Evolutionary conservation across 2,113 vertebrate genomes (phyloP), one percentile per base, ranked within the genome.

Genomic region (Typhlomys cinereus): DNA sequence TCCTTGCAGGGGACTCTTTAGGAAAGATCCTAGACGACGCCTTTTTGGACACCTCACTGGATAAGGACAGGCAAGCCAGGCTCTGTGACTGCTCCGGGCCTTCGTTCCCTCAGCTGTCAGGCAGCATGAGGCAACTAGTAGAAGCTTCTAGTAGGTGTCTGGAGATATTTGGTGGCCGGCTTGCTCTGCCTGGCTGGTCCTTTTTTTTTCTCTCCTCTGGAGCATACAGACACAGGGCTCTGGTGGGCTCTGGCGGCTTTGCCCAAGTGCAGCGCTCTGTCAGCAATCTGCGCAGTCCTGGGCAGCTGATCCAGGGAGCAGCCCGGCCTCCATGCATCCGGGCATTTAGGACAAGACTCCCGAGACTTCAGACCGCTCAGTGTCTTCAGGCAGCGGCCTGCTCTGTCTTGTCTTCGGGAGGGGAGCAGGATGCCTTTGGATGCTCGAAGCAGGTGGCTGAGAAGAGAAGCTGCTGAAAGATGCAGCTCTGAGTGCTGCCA

Each of bases 181-280:
- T 83, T 25, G 59, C 36, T 75, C 69, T 41, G 21, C 64, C 48
- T 96, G 17, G 61, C 85, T 74, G 18, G 46, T 27, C 57, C 11
- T 93, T 52, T 71, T n/a, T 62, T n/a, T n/a, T n/a, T 15, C 34
- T 44, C 15, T 5, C 46, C 29, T 80, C 44, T 73, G 92, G 71
- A 67, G 34, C 41, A 44, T 12, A 10, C n/a, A 36, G 54, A 11
- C 10, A 2, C 3, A 34, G 59, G 12, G 9, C 36, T 75, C 27
- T 23, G 46, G 48, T 34, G 36, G 87, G 44, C 34, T 17, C 8
- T 59, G 64, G 70, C 18, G 14, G 57, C 69, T 41, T 18, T 1
- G 3, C 52, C 25, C 21, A 0, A 0, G 3, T 20, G 46, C 20
- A 14, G 1, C n/a, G n/a, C n/a, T n/a, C n/a, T 74, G 31, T 80